Base-by-base conservation (phyloP, 2,888 invertebrate genomes). In the Zele albiditarsus region DNA sequence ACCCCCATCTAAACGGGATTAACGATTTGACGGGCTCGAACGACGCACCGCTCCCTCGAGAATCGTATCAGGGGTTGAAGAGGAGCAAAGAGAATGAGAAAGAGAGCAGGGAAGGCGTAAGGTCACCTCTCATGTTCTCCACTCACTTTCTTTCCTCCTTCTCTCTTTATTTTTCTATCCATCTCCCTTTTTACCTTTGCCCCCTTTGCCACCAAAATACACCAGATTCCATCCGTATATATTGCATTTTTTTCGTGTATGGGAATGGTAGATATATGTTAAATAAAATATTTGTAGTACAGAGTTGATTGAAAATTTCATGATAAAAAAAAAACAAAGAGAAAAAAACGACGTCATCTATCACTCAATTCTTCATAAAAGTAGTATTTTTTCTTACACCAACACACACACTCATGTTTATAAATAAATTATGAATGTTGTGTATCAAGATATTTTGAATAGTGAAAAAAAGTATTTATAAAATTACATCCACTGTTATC, bases 1-100 rank as follows among this genome's bases (percentile, higher is more conserved):
- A 62, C 69, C 74, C 66, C 73, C 75, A 76, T 76, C 72, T 76
- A 74, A 74, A 72, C 76, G 68, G 74, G 77, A 79, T 79, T 79
- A 79, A 79, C 79, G 77, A 79, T 79, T 77, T 76, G 73, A 75
- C 75, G 78, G 49, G 76, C 76, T 74, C 70, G 63, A 74, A 53
- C 69, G 75, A 66, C 73, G 71, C 70, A 74, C 67, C 46, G 58
- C 71, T 76, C 79, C 77, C 77, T 20, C 42, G 77, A 71, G 75
- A 67, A 77, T 73, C 68, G 75, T 79, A 77, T 72, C 53, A 71
- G 53, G 53, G 60, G 27, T 70, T 76, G 71, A 75, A 71, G 68
- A 71, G 71, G 46, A 53, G 53, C 53, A 20, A 8, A 20, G 53
- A 53, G 20, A 53, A 42, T 20, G 58, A 66, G 31, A 63, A 28